A percentile compares a stretch with the other conserved stretches of the same genome.
Evolutionary conservation across 2,113 vertebrate species (phyloP).

Genomic region (Chlorocebus sabaeus): DNA sequence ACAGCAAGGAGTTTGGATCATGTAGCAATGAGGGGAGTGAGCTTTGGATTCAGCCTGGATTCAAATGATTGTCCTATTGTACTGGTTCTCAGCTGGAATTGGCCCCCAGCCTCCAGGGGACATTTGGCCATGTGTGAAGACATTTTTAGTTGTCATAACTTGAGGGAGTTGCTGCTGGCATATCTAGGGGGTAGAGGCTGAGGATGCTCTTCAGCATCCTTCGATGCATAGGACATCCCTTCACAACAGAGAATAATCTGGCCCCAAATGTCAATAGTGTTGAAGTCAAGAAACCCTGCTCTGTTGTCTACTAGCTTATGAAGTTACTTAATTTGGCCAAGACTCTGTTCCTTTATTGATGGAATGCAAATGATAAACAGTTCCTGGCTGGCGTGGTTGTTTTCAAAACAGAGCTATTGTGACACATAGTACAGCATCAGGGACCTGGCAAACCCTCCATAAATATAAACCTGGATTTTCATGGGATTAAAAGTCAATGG

Average conservation of each 20-base stretch:
- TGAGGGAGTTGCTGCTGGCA: not conserved
- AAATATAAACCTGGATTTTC: not conserved
- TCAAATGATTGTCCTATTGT: not conserved
- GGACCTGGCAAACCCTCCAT: not conserved
- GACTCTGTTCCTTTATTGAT: not conserved
- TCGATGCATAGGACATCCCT: fast-evolving
- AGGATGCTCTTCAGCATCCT: fast-evolving
- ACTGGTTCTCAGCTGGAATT: not conserved
- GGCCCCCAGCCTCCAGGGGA: not conserved
- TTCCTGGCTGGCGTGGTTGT: not conserved
- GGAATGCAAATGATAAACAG: too few relatives aligned
- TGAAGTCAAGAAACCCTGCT: not conserved
- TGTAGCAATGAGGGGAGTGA: not conserved
- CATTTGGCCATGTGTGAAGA: not conserved
- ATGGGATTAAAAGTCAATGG: not conserved
- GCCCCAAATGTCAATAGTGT: not conserved
- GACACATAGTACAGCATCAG: too few relatives aligned
- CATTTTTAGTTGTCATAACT: not conserved
- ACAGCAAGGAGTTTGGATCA: not conserved
- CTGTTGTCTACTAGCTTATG: not conserved
- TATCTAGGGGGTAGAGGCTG: not conserved
- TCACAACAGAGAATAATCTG: not conserved
- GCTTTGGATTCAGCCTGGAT: not conserved
- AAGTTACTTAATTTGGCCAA: not conserved
- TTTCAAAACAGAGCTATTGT: not conserved